Evolutionary conservation across 2,888 invertebrate species (phyloP).

Genomic region (Agriopis marginaria): DNA sequence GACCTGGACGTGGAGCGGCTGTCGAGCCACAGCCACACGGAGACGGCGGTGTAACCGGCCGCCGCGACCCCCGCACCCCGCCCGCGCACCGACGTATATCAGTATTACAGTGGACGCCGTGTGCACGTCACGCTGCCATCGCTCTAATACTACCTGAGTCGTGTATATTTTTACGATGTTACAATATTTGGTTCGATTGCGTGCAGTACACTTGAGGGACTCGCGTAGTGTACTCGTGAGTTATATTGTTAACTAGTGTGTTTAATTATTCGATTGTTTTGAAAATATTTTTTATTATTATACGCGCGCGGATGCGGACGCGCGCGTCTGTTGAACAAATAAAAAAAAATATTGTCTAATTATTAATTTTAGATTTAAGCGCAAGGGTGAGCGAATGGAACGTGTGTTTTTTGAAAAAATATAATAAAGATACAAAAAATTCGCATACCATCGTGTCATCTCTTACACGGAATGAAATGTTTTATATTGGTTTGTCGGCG

Average conservation of each 20-base stretch:
- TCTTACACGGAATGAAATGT: conserved; percentile 85
- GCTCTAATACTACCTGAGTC: conserved; percentile 63
- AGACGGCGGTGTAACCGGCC: conserved; percentile 93
- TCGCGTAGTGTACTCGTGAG: conserved; percentile 66
- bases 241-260: conserved; percentile 86
- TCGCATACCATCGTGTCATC: conserved; percentile 84
- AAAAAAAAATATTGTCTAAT: conserved; percentile 85
- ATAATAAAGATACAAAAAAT: conserved; percentile 69
- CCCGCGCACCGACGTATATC: conserved; percentile 51
- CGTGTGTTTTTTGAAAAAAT: conserved; percentile 79
- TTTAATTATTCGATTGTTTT: conserved; percentile 87
- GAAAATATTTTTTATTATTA: conserved; percentile 85
- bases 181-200: conserved; percentile 64
- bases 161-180: conserved; percentile 75
- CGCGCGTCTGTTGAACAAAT: conserved; percentile 86
- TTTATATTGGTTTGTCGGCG: conserved; percentile 82
- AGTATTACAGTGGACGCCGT: conserved; percentile 60
- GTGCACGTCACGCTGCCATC: conserved; percentile 69
- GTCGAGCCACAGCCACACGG: conserved; percentile 97
- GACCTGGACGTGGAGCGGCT: conserved; percentile 97
- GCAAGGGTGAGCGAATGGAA: conserved; percentile 84
- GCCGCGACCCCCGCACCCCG: conserved; percentile 39
- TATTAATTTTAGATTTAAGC: conserved; percentile 86
- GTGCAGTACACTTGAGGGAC: conserved; percentile 43
- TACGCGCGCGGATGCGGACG: conserved; percentile 79